Evolutionary conservation across 2,113 vertebrate species (phyloP), one percentile per base, ranked within the genome.

Genomic region (Vidua macroura): DNA sequence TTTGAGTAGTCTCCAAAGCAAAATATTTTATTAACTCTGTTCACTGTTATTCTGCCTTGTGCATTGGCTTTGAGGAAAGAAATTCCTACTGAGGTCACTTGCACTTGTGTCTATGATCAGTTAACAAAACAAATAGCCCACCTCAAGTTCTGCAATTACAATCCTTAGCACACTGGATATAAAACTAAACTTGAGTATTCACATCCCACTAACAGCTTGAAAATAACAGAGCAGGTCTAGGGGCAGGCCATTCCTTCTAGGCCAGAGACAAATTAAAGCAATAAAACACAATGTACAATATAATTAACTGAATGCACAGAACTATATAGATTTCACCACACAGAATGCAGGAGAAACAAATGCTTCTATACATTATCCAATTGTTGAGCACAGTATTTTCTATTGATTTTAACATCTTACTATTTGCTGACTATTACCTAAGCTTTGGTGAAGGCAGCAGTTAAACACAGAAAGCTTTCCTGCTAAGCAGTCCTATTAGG

Each of bases 361-460:
- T 48, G 22, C 78, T 90, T 66, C 93, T 88, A 58, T 91, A 81
- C 62, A 55, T 92, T 88, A 90, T 48, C 63, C 70, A 95, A 70
- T 96, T 96, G 95, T 92, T 93, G 76, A 96, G 95, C 82, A 59
- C n/a, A 82, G 48, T 90, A 86, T 95, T 87, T 87, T 94, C 93
- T 88, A 91, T 94, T 92, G 95, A 96, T 96, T 96, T 96, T 83
- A 96, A 81, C 59, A 96, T 58, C 88, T 93, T 82, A 51, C 62
- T 93, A 88, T 92, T 92, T 92, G 72, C 84, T 91, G 91, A 74
- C 94, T 95, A 78, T 96, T 93, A 84, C 86, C 75, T 79, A 86
- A 88, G 37, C 58, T 87, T 60, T 81, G 64, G 20, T 83, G 90
- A 95, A 97, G 83, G 73, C 63, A 93, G 87, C 96, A 95, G 84